Conservation (phyloP, 2,797 vertebrate genomes). For the Masticophis lateralis region DNA sequence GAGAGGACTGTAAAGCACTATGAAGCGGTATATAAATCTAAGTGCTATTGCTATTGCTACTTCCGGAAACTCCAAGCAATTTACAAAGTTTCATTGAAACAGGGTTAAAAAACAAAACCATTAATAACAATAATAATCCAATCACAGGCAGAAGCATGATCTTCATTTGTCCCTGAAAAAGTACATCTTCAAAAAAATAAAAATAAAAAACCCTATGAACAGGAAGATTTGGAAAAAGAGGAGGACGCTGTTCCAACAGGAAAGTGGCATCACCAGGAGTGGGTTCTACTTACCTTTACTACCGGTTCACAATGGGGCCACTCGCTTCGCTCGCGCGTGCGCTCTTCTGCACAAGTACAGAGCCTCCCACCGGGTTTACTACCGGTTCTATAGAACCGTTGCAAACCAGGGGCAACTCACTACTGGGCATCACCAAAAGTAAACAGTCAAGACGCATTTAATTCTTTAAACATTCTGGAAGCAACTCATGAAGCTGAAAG, state of each 20-base stretch:
- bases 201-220: neutral
- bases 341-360: too few species aligned
- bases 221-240: neutral
- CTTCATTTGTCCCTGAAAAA: neutral
- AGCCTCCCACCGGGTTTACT: too few species aligned
- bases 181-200: neutral
- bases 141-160: neutral
- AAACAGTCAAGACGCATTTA: neutral
- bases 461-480: neutral
- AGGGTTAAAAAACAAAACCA: neutral
- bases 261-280: neutral
- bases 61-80: neutral
- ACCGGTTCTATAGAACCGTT: too few species aligned
- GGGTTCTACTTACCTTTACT: too few species aligned
- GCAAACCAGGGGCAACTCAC: too few species aligned
- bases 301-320: too few species aligned
- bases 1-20: too few species aligned
- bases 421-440: neutral
- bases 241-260: neutral
- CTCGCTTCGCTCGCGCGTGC: too few species aligned
- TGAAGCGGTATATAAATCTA: too few species aligned
- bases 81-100: neutral
- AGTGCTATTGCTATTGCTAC: too few species aligned
- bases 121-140: neutral
- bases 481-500: neutral